phyloP scores from a whole-genome alignment of 2,888 invertebrate genomes.

The Cyaniris semiargus region DNA sequence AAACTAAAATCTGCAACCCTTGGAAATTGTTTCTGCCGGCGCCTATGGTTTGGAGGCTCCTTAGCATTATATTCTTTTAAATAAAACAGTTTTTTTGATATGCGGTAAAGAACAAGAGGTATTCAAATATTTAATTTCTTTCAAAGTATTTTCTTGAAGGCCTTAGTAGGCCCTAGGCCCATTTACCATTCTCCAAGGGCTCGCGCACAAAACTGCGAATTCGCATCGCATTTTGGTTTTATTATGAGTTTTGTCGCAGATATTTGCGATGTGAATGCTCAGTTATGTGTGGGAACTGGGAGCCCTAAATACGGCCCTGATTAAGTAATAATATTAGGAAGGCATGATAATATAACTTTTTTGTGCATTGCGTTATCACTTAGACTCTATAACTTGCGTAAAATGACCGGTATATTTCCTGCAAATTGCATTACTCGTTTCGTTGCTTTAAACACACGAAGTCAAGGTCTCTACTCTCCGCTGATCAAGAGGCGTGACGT shows the following conservation, averaged over 20 bases:
- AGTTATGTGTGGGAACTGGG: too few relatives aligned
- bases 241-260: too few relatives aligned
- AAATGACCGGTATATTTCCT: background rate
- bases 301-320: too few relatives aligned
- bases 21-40: too few relatives aligned
- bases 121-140: background rate
- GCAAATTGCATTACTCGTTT: constrained; percentile 22
- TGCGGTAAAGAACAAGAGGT: background rate
- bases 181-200: background rate
- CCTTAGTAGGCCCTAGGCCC: too few relatives aligned
- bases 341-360: background rate
- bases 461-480: constrained; percentile 22
- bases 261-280: too few relatives aligned
- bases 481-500: constrained; percentile 18
- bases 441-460: constrained; percentile 6
- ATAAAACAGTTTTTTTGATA: too few relatives aligned
- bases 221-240: too few relatives aligned
- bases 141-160: background rate
- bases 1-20: too few relatives aligned
- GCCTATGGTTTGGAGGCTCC: too few relatives aligned
- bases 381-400: background rate
- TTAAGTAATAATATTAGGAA: background rate
- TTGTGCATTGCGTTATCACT: background rate
- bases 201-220: too few relatives aligned
- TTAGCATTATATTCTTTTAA: background rate